Base-by-base conservation (phyloP, 2,888 invertebrate genomes). In the Nephrotoma guestfalica region DNA sequence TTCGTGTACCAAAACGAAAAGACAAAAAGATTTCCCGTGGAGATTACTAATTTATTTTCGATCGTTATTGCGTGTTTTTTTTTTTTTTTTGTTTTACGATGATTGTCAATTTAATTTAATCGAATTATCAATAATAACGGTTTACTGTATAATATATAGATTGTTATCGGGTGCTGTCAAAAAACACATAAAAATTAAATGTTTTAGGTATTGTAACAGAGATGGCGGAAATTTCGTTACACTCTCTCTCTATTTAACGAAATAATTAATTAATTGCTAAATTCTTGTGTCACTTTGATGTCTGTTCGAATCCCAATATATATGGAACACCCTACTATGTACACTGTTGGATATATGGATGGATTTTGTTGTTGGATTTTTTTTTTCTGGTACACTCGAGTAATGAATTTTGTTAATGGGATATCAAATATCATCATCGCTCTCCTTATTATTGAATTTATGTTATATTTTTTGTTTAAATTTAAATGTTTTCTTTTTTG, bases 351-450 rank as follows among this genome's bases (percentile, higher is more conserved):
- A 71, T 71, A 30, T 71, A 47, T 5, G 5, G 3, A 30, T 71
- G 9, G 7, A 71, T 71, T 18, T 30, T 71, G 71, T 30, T 57
- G 51, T 71, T 71, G 71, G 30, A 11, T 71, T 71, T 71, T 71
- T 71, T 71, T 71, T 71, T 51, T 9, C 4, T 30, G 84, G 84
- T 84, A 86, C 87, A 87, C 85, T 86, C 87, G 86, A 86, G 86
- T 86, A 71, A 87, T 87, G 86, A 84, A 86, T 45, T 71, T 86
- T 83, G 87, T 86, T 87, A 87, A 87, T 87, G 86, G 87, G 86
- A 86, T 87, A 87, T 87, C 87, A 86, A 87, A 86, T 87, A 85
- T 86, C 86, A 71, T 71, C 71, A 71, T 71, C 71, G 71, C 71
- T 71, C 71, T 71, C 71, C 71, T 71, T 71, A 71, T 71, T 71